A percentile compares a stretch with the other conserved stretches of the same genome.
phyloP scores from a whole-genome alignment of 2,888 invertebrate species.

The Nephrocerus scutellatus region DNA sequence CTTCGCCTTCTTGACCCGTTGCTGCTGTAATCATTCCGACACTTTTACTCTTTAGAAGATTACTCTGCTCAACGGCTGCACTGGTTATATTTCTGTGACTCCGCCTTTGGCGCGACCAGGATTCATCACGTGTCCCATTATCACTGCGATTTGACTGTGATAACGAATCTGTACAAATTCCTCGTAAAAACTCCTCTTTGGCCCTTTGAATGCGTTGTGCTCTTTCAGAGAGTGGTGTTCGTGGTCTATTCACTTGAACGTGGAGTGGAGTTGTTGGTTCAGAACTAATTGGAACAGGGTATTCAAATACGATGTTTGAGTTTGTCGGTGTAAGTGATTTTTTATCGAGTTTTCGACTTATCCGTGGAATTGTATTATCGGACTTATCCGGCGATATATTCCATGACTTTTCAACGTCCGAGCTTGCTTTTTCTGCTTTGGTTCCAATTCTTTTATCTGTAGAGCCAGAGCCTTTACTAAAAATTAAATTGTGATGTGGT shows the following conservation, averaged over 20 bases:
- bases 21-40: constrained; percentile 69
- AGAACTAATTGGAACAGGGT: constrained; percentile 24
- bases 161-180: constrained; percentile 30
- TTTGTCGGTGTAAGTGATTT: constrained; percentile 38
- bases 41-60: constrained; percentile 65
- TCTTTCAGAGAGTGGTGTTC: constrained; percentile 45
- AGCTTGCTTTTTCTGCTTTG: constrained; percentile 38
- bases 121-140: constrained; percentile 20
- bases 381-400: constrained; percentile 32
- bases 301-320: constrained; percentile 26
- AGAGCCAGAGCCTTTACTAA: constrained; percentile 23
- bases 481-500: constrained; percentile 17
- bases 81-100: constrained; percentile 62
- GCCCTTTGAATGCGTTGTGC: constrained; percentile 62
- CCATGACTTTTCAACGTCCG: constrained; percentile 24
- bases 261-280: constrained; percentile 28
- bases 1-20: too few relatives aligned
- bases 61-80: constrained; percentile 45
- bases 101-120: constrained; percentile 33
- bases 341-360: constrained; percentile 39
- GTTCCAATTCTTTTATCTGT: constrained; percentile 37
- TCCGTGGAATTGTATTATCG: constrained; percentile 42
- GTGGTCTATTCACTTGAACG: constrained; percentile 28
- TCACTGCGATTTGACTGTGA: constrained; percentile 27
- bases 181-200: constrained; percentile 63